phyloP scores from a whole-genome alignment of 2,888 invertebrate genomes.

The Agonopterix arenella region DNA sequence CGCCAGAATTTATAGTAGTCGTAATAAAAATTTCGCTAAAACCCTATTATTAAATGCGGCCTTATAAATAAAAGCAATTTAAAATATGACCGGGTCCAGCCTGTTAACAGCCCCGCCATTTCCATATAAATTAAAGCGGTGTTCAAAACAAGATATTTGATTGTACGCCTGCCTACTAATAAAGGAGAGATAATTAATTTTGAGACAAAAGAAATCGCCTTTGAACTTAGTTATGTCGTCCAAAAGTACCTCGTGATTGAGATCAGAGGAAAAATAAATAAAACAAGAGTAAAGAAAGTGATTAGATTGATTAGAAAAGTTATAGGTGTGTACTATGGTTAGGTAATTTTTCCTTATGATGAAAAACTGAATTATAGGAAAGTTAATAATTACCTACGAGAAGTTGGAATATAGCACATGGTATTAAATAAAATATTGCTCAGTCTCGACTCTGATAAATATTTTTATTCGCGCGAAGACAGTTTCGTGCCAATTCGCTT shows the following conservation, averaged over 20 bases:
- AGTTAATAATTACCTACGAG: no score
- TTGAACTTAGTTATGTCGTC: neutral
- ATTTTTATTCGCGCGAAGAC: no score
- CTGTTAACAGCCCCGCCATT: constrained; percentile 38
- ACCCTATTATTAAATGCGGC: constrained; percentile 6
- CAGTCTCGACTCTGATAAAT: no score
- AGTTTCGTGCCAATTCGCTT: no score
- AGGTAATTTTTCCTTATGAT: no score
- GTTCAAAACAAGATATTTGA: constrained; percentile 51
- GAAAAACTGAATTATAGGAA: no score
- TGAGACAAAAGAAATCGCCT: neutral
- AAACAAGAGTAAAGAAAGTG: no score
- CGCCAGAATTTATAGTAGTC: neutral
- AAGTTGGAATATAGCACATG: no score
- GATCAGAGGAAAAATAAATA: no score
- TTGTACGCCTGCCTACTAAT: constrained; percentile 22
- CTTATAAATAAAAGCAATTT: constrained; percentile 26
- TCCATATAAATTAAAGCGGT: constrained; percentile 63
- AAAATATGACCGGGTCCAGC: constrained; percentile 30
- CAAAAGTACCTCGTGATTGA: neutral
- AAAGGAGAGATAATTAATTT: neutral
- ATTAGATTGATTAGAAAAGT: no score
- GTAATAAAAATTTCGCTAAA: constrained; percentile 14
- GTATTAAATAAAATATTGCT: no score
- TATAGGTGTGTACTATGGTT: no score